Percentiles rank a stretch among this genome's conserved stretches.
Evolutionary conservation across 2,888 invertebrate species (phyloP).

Genomic region (Polietes domitor): DNA sequence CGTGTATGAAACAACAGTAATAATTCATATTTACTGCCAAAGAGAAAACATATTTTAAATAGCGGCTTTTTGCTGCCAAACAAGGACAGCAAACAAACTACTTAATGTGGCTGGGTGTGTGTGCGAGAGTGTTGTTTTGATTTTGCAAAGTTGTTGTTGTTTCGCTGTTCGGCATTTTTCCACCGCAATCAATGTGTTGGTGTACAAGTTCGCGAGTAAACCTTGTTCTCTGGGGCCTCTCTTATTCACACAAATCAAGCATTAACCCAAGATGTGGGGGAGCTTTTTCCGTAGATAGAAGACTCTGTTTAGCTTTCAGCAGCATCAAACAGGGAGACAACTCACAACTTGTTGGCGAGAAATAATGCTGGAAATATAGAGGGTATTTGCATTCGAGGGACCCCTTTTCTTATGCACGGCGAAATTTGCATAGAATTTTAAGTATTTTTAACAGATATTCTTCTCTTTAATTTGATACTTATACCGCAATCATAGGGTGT

Average conservation of each 20-base stretch:
- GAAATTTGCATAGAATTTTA: too few relatives aligned
- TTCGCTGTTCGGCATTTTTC: neutral
- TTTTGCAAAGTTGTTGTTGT: neutral
- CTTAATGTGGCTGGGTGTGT: neutral
- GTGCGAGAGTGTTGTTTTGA: neutral
- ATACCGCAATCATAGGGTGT: too few relatives aligned
- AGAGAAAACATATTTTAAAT: slow-evolving; percentile 21
- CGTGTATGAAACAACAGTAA: slow-evolving; percentile 11
- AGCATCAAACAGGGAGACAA: too few relatives aligned
- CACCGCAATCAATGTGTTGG: slow-evolving; percentile 29
- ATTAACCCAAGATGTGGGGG: too few relatives aligned
- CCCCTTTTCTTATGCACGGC: too few relatives aligned
- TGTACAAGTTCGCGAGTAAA: slow-evolving; percentile 12
- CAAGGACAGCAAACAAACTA: slow-evolving; percentile 36
- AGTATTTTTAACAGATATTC: too few relatives aligned
- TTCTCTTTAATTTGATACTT: too few relatives aligned
- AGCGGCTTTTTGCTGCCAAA: slow-evolving; percentile 44
- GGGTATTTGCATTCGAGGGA: too few relatives aligned
- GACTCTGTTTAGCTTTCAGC: too few relatives aligned
- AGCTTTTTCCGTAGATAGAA: neutral
- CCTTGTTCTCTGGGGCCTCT: neutral
- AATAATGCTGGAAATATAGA: too few relatives aligned
- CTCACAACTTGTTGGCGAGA: too few relatives aligned
- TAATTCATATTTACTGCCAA: slow-evolving; percentile 27
- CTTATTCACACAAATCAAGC: too few relatives aligned